A percentile compares a stretch with the other conserved stretches of the same genome.
phyloP scores from a whole-genome alignment of 2,888 invertebrate species.

The Hedya salicella region DNA sequence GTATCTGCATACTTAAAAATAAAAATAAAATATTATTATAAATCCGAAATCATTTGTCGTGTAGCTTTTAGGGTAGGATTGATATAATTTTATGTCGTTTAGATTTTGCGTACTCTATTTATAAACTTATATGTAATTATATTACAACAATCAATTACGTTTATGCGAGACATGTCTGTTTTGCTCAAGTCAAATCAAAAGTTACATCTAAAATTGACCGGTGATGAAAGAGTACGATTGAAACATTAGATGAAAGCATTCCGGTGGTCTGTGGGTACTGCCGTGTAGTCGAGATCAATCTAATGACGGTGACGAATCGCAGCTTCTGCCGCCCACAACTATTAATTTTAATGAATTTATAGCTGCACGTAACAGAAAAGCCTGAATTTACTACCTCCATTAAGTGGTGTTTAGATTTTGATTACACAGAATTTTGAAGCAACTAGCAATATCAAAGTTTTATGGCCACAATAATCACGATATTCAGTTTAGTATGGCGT shows the following conservation, averaged over 20 bases:
- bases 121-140: background rate
- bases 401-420: slow-evolving; percentile 55
- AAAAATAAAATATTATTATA: no score
- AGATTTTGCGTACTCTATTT: no score
- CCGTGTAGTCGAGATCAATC: slow-evolving; percentile 57
- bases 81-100: no score
- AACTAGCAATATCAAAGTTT: slow-evolving; percentile 39
- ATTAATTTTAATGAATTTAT: slow-evolving; percentile 77
- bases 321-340: slow-evolving; percentile 63
- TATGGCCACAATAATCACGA: slow-evolving; percentile 37
- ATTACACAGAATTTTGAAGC: slow-evolving; percentile 43
- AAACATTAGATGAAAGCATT: slow-evolving; percentile 51
- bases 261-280: slow-evolving; percentile 62
- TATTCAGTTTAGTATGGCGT: slow-evolving; percentile 28
- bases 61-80: no score
- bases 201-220: slow-evolving; percentile 10
- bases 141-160: no score
- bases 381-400: slow-evolving; percentile 65
- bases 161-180: no score
- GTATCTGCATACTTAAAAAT: no score
- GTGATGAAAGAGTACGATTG: slow-evolving; percentile 33
- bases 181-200: background rate
- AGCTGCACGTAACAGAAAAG: slow-evolving; percentile 67
- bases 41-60: no score
- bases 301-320: slow-evolving; percentile 78